Evolutionary conservation across 2,888 invertebrate species (phyloP), one percentile per base, ranked within the genome.

Genomic region (Drosophila sordidapex): DNA sequence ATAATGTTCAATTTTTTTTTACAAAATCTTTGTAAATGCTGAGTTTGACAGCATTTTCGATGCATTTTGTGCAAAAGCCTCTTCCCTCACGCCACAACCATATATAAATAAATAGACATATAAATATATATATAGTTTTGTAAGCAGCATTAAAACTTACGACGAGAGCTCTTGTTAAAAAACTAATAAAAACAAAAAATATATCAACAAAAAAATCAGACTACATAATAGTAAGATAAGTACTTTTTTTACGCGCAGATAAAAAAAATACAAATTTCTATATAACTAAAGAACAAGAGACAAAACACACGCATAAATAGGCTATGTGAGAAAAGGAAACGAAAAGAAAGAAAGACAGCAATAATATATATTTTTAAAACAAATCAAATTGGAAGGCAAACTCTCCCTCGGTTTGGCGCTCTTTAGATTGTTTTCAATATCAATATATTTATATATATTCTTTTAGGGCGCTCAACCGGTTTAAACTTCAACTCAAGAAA

Each of bases 21-120:
- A 67, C 49, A 90, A 90, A 62, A 76, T 72, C 87, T 72, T 90
- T 65, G 74, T 18, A 71, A 70, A 84, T 90, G 88, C 68, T 85
- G 88, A 25, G 58, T 58, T 46, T 27, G 0, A 54, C 86, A 74
- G 80, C 74, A 84, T 84, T 88, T 85, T 51, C 31, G 83, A 85
- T 67, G 77, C 58, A 62, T 74, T 46, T 90, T 84, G 74, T 52
- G 57, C 49, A 51, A 52, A 36, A 25, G 25, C 4, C n/a, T 40
- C 10, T 25, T n/a, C 25, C 40, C 46, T 15, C 51, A 33, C 33
- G 33, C 33, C 33, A 33, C 33, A 48, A 25, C 49, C 36, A 66
- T 49, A 64, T 53, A 59, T 29, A 73, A 73, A 58, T 58, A 57
- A 43, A 69, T 46, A 70, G 54, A 64, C 33, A 56, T 68, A 72